Base-by-base conservation (phyloP, 2,113 vertebrate genomes). In the Dasyurus viverrinus region DNA sequence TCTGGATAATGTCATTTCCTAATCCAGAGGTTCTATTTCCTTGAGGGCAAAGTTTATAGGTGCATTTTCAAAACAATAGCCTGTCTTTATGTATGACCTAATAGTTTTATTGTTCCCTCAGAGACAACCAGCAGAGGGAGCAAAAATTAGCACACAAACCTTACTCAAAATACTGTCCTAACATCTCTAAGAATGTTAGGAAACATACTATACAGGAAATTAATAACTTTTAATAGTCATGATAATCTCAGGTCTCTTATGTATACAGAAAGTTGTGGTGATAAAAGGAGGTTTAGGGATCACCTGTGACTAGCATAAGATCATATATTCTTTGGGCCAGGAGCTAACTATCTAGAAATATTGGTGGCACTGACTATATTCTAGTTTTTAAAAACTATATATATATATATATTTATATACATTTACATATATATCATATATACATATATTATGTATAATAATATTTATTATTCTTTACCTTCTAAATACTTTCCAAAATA, bases 51-150 rank as follows among this genome's bases (percentile, higher is more conserved):
- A 46, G 90, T 26, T 42, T 22, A 57, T 50, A 48, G 89, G 84
- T 55, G 36, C 12, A 60, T 26, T 89, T 46, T 54, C 47, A n/a
- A 96, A 96, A 93, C 27, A 94, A 42, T 2, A 54, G 90, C 68
- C 93, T 53, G n/a, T 27, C 54, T 26, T 47, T 91, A 60, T 93
- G 2, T 46, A 6, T 2, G 57, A 95, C 91, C 92, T 42, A 0
- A 3, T 47, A 27, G 93, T 95, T 96, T 76, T 94, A 92, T 92
- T 96, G 95, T 91, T 97, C 96, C 97, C 93, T 95, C 96, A 76
- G 90, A 68, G 95, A 76, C 94, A 97, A 95, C 97, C 98, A 96
- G 98, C 93, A 98, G 97, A 98, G 97, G 98, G 97, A 97, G 97
- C 95, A 93, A 36, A 30, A 94, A 95, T 98, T 53, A 95, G 95